Evolutionary conservation across 2,888 invertebrate species (phyloP).

Genomic region (Embidobia sp.): DNA sequence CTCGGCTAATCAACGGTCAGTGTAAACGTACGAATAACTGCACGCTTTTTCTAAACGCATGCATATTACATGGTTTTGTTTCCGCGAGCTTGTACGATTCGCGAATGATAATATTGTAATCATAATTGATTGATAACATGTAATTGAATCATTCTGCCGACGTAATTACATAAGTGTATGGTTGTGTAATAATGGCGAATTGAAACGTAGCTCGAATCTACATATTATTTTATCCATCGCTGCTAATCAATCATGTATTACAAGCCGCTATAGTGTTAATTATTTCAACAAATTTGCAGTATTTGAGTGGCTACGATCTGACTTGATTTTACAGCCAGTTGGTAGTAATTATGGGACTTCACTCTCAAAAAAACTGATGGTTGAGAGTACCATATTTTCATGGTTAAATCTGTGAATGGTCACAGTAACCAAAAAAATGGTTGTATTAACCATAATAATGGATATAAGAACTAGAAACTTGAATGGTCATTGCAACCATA

Average conservation of each 20-base stretch:
- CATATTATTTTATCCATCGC: constrained; percentile 14
- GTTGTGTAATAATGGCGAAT: constrained; percentile 8
- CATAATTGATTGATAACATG: constrained; percentile 10
- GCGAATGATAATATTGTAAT: constrained; percentile 12
- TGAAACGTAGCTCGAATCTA: constrained; percentile 1
- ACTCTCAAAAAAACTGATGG: no score
- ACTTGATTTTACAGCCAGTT: no score
- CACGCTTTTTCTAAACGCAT: background rate
- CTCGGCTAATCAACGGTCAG: no score
- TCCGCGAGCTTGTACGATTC: constrained; percentile 2
- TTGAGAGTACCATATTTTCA: no score
- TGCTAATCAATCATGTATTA: background rate
- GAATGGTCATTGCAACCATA: no score
- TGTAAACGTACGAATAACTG: background rate
- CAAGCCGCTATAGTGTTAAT: no score
- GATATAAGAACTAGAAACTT: no score
- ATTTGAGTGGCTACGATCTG: background rate
- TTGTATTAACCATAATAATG: no score
- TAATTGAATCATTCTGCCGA: constrained; percentile 13
- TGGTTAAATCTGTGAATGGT: no score
- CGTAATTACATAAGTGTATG: constrained; percentile 7
- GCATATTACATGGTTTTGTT: background rate
- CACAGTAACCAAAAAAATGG: no score
- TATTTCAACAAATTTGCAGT: constrained; percentile 3
- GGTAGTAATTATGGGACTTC: no score